Base-by-base conservation (phyloP, 2,797 vertebrate genomes). In the Picus viridis region DNA sequence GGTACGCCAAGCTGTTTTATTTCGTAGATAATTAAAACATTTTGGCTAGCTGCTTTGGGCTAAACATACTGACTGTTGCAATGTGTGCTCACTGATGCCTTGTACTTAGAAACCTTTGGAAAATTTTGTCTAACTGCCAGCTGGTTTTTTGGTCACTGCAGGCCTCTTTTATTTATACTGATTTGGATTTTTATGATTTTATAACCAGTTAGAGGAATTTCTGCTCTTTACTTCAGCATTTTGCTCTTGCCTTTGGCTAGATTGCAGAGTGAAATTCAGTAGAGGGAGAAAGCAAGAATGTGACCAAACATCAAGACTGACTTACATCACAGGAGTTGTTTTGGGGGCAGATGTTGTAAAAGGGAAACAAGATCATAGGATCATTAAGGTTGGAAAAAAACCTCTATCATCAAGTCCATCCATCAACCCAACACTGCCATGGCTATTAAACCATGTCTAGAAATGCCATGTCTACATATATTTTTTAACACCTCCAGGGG, bases 1-100 rank as follows among this genome's bases (percentile, higher is more conserved):
- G 63, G 49, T 74, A 77, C 74, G 77, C 77, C 83, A 94, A 77
- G 83, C 89, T 90, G 77, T 76, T 94, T 93, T 94, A 88, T 81
- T 95, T 94, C 70, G 64, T 29, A 78, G 74, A 47, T 83, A 88
- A 87, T 88, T 92, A 86, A 90, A 86, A 67, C 74, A 81, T 86
- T 92, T 83, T 83, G 84, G 87, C 84, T 81, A 72, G 75, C n/a
- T 88, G 70, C 74, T 73, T 77, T 68, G 81, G 61, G 61, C 61
- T 91, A 61, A 87, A 72, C 79, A 43, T 53, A n/a, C 64, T 68
- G 88, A 88, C 27, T 47, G 56, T 36, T 86, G 80, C 67, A 73
- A 51, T 7, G 9, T 83, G 74, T 83, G 47, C 71, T 86, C 54
- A 23, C 74, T 92, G 80, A 18, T 83, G 73, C 77, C 65, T 58